Base-by-base conservation (phyloP, 1,140 invertebrate genomes). In the Apolygus lucorum region DNA sequence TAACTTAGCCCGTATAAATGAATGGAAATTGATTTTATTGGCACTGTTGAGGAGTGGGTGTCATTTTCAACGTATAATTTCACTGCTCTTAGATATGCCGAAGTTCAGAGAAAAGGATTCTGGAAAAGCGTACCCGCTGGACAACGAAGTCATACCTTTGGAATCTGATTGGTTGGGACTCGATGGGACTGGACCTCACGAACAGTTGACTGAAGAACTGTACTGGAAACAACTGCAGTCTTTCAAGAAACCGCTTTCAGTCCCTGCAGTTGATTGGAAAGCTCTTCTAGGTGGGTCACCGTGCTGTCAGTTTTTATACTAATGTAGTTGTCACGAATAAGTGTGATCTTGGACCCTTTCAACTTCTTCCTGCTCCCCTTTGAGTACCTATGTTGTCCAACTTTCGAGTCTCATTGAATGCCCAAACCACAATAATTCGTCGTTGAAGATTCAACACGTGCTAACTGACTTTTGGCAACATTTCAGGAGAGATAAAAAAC, bases 141-240 rank as follows among this genome's bases (percentile, higher is more conserved):
- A 79, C 65, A 74, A 77, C 29, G 72, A 78, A 59, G 62, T 68
- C 28, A 67, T 13, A 17, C 28, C 34, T 59, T n/a, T 42, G 25
- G 54, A 59, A 54, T n/a, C 67, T 54, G 21, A 52, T 14, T 70
- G 17, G 28, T 1, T 54, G 52, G 65, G 68, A 27, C 52, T 27
- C 63, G 28, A 71, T 69, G 52, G 63, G 27, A 59, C 49, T 71
- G 28, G 34, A 52, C 2, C 65, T 29, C 27, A 63, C 54, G 54
- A 14, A 21, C 11, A 11, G 11, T 59, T 59, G 54, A 22, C 22
- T 4, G 54, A 59, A 59, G 54, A 59, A 4, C 54, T 14, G 22
- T 59, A 59, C 22, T 59, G 54, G 54, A 59, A 59, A 59, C 54
- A 59, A 21, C 11, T 59, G 22, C 11, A 59, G 54, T 59, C 54